Base-by-base conservation (phyloP, 92 coral and sea anemone species). In the Palythoa caribaeorum region DNA sequence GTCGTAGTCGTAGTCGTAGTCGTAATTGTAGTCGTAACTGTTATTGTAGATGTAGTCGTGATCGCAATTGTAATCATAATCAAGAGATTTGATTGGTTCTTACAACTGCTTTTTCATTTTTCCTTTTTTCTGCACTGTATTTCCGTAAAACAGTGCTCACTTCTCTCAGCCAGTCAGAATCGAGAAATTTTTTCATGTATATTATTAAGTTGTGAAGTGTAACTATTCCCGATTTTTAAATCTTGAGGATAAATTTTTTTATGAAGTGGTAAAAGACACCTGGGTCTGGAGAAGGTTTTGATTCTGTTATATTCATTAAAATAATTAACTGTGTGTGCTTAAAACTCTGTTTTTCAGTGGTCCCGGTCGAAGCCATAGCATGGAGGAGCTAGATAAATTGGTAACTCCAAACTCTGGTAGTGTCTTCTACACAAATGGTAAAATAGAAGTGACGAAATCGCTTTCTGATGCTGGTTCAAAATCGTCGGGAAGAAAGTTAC, bases 301-400 rank as follows among this genome's bases (percentile, higher is more conserved):
- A 59, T 44, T 44, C 7, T 44, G 50, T 44, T 5, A 2, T 5
- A 2, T 44, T 44, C 50, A 2, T 2, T 44, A 3, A 1, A 44
- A 28, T 28, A 1, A 44, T 59, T 59, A 59, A 59, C 1, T 59
- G 65, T n/a, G 21, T 59, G 16, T 59, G 16, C 6, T 1, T 59
- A 0, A 59, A 59, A 59, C 16, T 10, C 50, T 44, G 38, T 10
- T 8, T 78, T 76, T 36, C 63, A 92, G 94, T 65, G 89, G 87
- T 16, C 81, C 54, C 40, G 68, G 84, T 9, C 94, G 93, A 14
- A 91, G 94, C 60, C 94, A 95, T 65, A 95, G 98, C 54, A 91
- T 95, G 96, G 98, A 95, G 77, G 92, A 94, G 1, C 89, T 95
- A 36, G 87, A 88, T 13, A 85, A 92, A 35, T 75, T 84, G 40